Evolutionary conservation across 2,113 vertebrate genomes (phyloP).

Genomic region (Mastomys coucha): DNA sequence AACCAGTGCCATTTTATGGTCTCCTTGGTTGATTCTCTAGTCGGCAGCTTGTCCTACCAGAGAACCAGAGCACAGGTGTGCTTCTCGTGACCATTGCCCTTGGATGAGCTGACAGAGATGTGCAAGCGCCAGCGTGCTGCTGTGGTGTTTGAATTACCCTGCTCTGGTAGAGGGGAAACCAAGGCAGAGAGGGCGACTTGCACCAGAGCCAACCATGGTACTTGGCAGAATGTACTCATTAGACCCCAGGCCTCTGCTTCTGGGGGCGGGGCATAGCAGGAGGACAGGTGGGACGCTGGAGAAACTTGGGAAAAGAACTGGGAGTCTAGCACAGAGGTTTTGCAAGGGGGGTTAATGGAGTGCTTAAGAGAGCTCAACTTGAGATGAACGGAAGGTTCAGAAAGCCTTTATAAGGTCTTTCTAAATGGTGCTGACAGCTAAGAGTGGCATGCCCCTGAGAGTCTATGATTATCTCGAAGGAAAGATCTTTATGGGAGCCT

Average conservation of each 20-base stretch:
- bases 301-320: slow-evolving; percentile 5
- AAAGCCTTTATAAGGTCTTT: slow-evolving; percentile 83
- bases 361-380: slow-evolving; percentile 75
- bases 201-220: neutral
- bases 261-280: neutral
- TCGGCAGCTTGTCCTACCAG: neutral
- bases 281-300: neutral
- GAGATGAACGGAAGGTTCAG: slow-evolving; percentile 69
- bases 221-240: neutral
- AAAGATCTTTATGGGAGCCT: slow-evolving; percentile 80
- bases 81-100: neutral
- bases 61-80: neutral
- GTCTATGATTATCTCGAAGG: slow-evolving; percentile 67
- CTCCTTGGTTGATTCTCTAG: neutral
- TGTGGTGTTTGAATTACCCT: neutral
- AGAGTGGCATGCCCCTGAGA: slow-evolving; percentile 78
- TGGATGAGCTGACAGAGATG: neutral
- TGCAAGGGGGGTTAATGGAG: slow-evolving; percentile 68
- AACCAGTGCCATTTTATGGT: neutral
- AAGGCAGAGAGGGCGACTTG: neutral
- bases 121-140: rapidly evolving
- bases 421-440: slow-evolving; percentile 80
- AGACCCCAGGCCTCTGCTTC: neutral
- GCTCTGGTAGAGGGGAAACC: neutral
- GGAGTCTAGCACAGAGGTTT: slow-evolving; percentile 68